Base-by-base conservation (phyloP, 2,113 vertebrate species). In the Ceyx melanurus region DNA sequence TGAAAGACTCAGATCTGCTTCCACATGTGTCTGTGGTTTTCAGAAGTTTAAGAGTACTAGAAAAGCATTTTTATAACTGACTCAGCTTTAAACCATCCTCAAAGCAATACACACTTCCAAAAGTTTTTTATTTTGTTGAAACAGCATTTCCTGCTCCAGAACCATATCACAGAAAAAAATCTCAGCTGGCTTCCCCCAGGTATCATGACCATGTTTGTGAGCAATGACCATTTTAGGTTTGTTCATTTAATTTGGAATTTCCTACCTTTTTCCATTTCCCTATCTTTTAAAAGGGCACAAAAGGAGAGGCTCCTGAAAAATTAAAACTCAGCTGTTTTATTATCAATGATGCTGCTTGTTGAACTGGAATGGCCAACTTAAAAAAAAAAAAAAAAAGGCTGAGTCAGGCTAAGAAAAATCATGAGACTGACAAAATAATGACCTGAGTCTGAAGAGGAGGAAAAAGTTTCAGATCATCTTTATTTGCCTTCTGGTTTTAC, bases 331-430 rank as follows among this genome's bases (percentile, higher is more conserved):
- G 14, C 37, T 68, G 11, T 33, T 84, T 70, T 46, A 7, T 64
- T 64, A 64, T 31, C n/a, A 64, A 1, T 42, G 19, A 8, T 2
- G 10, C 14, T 20, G 40, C 5, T 42, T 50, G 9, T 45, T 18
- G 22, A n/a, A 58, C 14, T 0, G 1, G 42, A 65, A 51, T 2
- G 0, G 28, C 5, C n/a, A 48, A 46, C 11, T 26, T 13, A 20
- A 62, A 25, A 42, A 21, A 54, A 51, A 62, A 4, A 9, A 33
- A 13, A 54, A 61, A 61, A 67, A 35, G 15, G 21, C 25, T 50
- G 60, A 73, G 33, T 50, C 22, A 15, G 37, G 11, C 5, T 62
- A 54, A 50, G 42, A 73, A 73, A 83, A 79, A 26, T 15, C 23
- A 51, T 10, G 57, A 58, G n/a, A 42, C 5, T 15, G 37, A 43